These are phyloP conservation scores for Amphipoea oculea DNA, from an alignment of 2,888 invertebrate species.

Conservation along the genomic window DNA sequence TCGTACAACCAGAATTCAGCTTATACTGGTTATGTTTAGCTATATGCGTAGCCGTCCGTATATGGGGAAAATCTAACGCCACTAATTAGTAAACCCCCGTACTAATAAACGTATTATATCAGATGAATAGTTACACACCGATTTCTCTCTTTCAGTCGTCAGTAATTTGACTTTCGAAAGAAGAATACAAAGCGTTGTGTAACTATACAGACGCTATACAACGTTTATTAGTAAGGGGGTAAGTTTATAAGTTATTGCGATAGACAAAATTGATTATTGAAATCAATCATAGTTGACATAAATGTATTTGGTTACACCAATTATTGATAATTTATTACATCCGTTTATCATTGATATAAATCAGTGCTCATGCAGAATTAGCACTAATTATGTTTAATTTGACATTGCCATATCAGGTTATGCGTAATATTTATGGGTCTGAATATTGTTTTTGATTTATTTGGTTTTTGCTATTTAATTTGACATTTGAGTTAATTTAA, in stretches of 20 bases:
- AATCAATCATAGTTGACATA: conserved; percentile 36
- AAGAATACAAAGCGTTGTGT: no score
- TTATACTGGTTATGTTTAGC: no score
- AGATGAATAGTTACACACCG: no score
- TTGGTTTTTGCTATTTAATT: background rate
- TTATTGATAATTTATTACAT: conserved; percentile 38
- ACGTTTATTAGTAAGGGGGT: no score
- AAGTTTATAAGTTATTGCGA: conserved; percentile 14
- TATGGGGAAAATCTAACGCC: background rate
- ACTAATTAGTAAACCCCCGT: background rate
- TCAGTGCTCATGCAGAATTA: conserved; percentile 19
- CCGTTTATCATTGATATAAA: conserved; percentile 25
- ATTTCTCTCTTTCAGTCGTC: no score
- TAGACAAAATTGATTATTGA: conserved; percentile 16
- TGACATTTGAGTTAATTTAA: no score
- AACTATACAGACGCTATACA: no score
- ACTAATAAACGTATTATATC: no score
- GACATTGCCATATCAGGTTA: background rate
- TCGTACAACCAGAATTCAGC: no score
- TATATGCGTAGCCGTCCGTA: no score
- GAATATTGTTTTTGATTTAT: background rate
- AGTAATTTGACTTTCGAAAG: no score
- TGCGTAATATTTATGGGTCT: background rate
- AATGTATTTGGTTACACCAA: conserved; percentile 2
- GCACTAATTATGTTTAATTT: conserved; percentile 22